Percentiles rank a stretch among this genome's conserved stretches.
Conservation (phyloP, 2,113 vertebrate species). For the Xiphophorus couchianus region DNA sequence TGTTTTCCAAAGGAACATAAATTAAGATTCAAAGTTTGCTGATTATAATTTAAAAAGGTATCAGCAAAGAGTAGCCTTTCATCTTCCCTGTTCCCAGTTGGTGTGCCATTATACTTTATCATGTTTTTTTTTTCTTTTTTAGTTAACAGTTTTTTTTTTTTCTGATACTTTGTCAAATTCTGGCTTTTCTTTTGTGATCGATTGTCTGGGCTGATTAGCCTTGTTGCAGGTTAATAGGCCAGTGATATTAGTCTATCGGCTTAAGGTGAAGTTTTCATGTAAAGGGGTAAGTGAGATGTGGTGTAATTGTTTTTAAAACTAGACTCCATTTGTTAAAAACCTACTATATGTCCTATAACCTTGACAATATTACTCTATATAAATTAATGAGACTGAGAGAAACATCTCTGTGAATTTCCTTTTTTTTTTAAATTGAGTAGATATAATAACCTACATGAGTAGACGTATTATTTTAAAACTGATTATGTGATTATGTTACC, state of each 20-base stretch:
- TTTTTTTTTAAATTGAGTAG: no score
- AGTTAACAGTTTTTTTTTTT: neutral
- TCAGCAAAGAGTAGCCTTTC: constrained; percentile 22
- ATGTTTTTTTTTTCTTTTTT: neutral
- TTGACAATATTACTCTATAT: no score
- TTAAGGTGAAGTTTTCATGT: neutral
- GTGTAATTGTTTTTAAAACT: no score
- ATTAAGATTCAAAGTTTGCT: constrained; percentile 1
- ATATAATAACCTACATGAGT: neutral
- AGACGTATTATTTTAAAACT: neutral
- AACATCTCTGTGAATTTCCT: no score
- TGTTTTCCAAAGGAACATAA: constrained; percentile 3
- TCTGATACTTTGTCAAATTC: neutral
- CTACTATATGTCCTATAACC: no score
- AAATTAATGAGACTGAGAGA: no score
- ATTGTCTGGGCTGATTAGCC: neutral
- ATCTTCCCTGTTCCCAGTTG: neutral
- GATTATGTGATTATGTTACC: neutral
- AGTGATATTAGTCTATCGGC: neutral
- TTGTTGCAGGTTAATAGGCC: neutral
- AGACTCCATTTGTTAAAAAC: no score
- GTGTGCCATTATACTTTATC: neutral
- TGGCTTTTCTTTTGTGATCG: neutral
- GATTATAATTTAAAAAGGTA: constrained; percentile 17
- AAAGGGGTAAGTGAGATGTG: no score